Evolutionary conservation across 2,113 vertebrate genomes (phyloP).

Genomic region (Recurvirostra avosetta): DNA sequence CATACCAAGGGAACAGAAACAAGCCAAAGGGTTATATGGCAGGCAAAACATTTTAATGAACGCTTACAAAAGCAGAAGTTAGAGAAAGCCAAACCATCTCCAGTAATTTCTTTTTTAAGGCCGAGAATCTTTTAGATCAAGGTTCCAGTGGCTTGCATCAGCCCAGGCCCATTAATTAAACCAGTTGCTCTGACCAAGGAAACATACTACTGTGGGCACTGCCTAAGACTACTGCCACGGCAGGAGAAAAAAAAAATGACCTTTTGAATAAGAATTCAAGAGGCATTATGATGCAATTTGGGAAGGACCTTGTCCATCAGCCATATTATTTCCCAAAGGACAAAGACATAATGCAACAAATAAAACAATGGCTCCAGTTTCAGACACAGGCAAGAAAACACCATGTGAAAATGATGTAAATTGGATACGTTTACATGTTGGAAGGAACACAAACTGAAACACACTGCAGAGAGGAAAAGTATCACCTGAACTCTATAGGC

Average conservation of each 20-base stretch:
- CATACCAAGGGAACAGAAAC: conserved; percentile 16
- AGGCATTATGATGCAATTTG: not conserved
- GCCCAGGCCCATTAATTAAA: not conserved
- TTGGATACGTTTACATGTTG: accelerated
- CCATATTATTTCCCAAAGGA: not conserved
- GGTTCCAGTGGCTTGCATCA: conserved; percentile 12
- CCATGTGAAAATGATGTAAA: not conserved
- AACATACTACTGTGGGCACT: not conserved
- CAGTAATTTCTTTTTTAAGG: not conserved
- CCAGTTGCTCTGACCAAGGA: not conserved
- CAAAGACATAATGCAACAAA: not conserved
- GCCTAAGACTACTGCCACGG: not conserved
- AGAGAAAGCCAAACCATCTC: not conserved
- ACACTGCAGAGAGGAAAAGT: not conserved
- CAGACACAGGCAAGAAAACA: not conserved
- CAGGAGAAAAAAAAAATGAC: not conserved
- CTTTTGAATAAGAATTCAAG: not conserved
- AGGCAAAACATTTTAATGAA: conserved; percentile 28
- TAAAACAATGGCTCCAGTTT: not conserved
- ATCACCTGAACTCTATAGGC: not conserved
- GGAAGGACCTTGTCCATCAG: not conserved
- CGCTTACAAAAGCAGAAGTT: not conserved
- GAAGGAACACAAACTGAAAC: not conserved
- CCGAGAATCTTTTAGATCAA: not conserved
- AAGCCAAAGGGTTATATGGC: not conserved